Conservation (phyloP, 2,888 invertebrate genomes). For the Drosophila quinaria region DNA sequence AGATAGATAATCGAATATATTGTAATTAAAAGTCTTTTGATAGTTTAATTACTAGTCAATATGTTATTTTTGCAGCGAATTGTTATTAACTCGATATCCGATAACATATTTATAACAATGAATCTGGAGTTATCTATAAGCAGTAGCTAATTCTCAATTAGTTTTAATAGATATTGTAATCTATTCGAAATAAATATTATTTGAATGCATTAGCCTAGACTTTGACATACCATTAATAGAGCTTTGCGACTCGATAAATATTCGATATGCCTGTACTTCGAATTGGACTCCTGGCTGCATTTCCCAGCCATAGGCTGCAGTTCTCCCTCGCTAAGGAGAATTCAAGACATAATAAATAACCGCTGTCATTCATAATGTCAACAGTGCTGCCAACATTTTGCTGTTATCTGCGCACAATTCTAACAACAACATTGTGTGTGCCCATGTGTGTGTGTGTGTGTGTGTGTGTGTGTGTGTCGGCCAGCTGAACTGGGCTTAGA, state of each 20-base stretch:
- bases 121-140: too few relatives aligned
- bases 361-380: constrained; percentile 81
- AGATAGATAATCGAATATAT: too few relatives aligned
- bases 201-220: too few relatives aligned
- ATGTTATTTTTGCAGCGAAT: too few relatives aligned
- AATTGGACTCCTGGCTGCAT: constrained; percentile 23
- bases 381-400: constrained; percentile 81
- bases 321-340: constrained; percentile 23
- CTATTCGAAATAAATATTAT: too few relatives aligned
- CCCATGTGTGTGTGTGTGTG: constrained; percentile 11
- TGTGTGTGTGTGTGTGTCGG: constrained; percentile 13
- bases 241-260: constrained; percentile 6
- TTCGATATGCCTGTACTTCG: constrained; percentile 13
- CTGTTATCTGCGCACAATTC: constrained; percentile 79
- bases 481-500: constrained; percentile 45
- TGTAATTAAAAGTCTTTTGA: too few relatives aligned
- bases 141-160: too few relatives aligned
- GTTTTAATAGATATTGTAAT: too few relatives aligned
- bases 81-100: too few relatives aligned
- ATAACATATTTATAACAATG: too few relatives aligned
- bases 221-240: too few relatives aligned
- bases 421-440: constrained; percentile 75
- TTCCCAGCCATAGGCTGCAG: constrained; percentile 41
- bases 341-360: constrained; percentile 79
- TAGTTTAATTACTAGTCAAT: too few relatives aligned